These are phyloP conservation scores for Exocentrus adspersus DNA, from an alignment of 2,888 invertebrate species.

Conservation along the genomic window DNA sequence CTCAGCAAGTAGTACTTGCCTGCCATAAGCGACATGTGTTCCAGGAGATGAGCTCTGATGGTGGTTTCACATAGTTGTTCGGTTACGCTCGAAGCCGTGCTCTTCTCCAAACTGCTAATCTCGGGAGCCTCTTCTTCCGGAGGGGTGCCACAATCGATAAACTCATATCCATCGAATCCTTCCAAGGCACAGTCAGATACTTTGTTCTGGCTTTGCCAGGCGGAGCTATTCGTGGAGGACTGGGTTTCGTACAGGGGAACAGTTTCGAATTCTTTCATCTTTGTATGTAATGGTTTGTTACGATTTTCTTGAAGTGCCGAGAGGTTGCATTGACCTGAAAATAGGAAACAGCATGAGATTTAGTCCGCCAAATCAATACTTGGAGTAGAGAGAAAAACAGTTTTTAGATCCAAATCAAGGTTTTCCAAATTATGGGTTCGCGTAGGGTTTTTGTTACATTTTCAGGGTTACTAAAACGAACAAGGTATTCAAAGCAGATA, in stretches of 20 bases:
- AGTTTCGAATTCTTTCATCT: conserved; percentile 52
- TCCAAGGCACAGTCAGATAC: conserved; percentile 66
- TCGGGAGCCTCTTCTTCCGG: conserved; percentile 82
- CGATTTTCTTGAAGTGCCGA: neutral
- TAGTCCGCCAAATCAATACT: too few relatives aligned
- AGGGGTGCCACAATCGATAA: conserved; percentile 81
- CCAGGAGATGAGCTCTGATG: conserved; percentile 76
- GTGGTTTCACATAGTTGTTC: conserved; percentile 78
- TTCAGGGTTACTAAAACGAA: too few relatives aligned
- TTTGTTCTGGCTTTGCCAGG: conserved; percentile 51
- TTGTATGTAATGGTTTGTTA: too few relatives aligned
- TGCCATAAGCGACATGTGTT: conserved; percentile 75
- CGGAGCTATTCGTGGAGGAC: conserved; percentile 36
- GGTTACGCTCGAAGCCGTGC: conserved; percentile 67
- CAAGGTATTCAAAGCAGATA: too few relatives aligned
- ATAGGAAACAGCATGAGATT: too few relatives aligned
- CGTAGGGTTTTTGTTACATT: too few relatives aligned
- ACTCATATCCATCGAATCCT: conserved; percentile 75
- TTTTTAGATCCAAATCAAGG: too few relatives aligned
- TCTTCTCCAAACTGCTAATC: conserved; percentile 79
- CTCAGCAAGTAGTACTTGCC: conserved; percentile 76
- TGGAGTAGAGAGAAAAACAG: too few relatives aligned
- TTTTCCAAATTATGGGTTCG: too few relatives aligned
- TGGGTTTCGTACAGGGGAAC: conserved; percentile 58
- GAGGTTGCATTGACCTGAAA: neutral